Conservation (phyloP, 2,888 invertebrate genomes). For the Drosophila mimetica region DNA sequence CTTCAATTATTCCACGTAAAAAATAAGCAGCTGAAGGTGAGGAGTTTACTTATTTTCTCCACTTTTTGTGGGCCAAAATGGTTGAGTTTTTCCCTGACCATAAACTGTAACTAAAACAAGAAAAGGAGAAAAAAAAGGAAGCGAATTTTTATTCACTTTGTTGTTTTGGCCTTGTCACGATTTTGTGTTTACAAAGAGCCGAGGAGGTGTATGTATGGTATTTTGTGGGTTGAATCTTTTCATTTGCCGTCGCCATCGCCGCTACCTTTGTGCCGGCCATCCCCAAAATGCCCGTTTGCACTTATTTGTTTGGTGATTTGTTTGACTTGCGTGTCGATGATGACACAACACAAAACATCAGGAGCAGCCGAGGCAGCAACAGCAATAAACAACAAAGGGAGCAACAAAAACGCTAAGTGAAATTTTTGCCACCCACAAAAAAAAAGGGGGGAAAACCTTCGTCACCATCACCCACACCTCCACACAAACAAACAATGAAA, state of each 20-base stretch:
- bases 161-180: slow-evolving; percentile 68
- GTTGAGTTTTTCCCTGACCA: not conserved
- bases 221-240: slow-evolving; percentile 48
- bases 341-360: slow-evolving; percentile 72
- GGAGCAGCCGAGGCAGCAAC: slow-evolving; percentile 11
- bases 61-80: not conserved
- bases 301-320: slow-evolving; percentile 80
- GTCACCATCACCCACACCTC: slow-evolving; percentile 2
- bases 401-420: slow-evolving; percentile 56
- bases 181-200: slow-evolving; percentile 60
- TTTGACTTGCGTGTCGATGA: slow-evolving; percentile 81
- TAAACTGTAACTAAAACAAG: slow-evolving; percentile 32
- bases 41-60: not conserved
- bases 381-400: slow-evolving; percentile 21
- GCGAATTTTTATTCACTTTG: slow-evolving; percentile 34
- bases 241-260: slow-evolving; percentile 14
- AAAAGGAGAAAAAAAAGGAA: slow-evolving; percentile 8
- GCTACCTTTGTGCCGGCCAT: slow-evolving; percentile 25
- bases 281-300: slow-evolving; percentile 43
- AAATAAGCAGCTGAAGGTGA: slow-evolving; percentile 48
- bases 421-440: slow-evolving; percentile 40
- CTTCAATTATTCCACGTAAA: slow-evolving; percentile 80
- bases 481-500: slow-evolving; percentile 12
- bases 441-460: slow-evolving; percentile 6
- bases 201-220: not conserved